A percentile compares a stretch with the other conserved stretches of the same genome.
Conservation (phyloP, 2,888 invertebrate species). For the Eristalinus aeneus region DNA sequence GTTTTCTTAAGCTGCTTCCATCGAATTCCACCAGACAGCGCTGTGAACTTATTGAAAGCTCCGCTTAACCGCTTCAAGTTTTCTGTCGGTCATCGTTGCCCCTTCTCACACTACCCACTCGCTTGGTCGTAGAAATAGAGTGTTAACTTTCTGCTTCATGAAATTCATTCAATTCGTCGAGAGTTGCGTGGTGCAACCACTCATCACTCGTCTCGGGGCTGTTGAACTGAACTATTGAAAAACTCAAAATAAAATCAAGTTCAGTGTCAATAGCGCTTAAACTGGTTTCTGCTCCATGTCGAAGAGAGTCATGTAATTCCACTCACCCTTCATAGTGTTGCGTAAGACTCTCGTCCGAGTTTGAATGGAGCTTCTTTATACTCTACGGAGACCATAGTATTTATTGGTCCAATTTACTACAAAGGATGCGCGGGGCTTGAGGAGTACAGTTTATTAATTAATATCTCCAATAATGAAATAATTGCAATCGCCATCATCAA, state of each 20-base stretch:
- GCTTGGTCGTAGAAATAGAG: neutral
- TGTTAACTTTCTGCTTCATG: neutral
- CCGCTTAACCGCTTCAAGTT: neutral
- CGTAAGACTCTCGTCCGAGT: neutral
- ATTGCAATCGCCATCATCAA: too few species aligned
- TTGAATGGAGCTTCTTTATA: neutral
- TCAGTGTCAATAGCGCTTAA: conserved; percentile 41
- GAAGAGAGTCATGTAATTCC: neutral
- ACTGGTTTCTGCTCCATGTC: conserved; percentile 26
- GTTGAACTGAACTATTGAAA: conserved; percentile 36
- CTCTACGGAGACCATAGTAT: too few species aligned
- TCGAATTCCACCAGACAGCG: neutral
- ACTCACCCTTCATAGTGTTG: neutral
- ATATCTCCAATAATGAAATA: too few species aligned
- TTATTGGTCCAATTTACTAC: too few species aligned
- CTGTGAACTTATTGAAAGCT: neutral
- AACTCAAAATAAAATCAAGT: conserved; percentile 67
- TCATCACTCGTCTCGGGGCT: too few species aligned
- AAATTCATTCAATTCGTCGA: neutral
- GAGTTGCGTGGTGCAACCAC: neutral
- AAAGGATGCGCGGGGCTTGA: too few species aligned
- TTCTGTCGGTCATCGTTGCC: neutral
- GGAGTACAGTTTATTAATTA: too few species aligned
- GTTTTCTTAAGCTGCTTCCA: neutral
- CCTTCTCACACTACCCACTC: neutral